Evolutionary conservation across 1,140 invertebrate genomes (phyloP), one percentile per base, ranked within the genome.

Genomic region (Antheraea mylitta): DNA sequence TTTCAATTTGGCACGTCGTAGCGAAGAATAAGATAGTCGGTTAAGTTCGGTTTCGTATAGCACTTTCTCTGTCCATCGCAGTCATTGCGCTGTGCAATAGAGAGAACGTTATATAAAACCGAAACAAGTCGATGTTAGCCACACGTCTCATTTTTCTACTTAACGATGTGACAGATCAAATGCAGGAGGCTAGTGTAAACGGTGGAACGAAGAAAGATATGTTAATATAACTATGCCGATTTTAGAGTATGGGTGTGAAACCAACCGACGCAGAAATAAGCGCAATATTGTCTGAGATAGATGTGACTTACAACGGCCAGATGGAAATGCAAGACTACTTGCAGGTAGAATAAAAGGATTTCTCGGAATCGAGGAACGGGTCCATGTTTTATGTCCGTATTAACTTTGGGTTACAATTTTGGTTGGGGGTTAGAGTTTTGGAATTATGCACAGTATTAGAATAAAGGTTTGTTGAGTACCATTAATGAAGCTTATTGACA

Each of bases 281-380:
- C 82, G 89, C 88, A 30, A 92, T 96, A 82, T 93, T 96, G 61
- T 94, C 93, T 70, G 94, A 96, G 92, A 94, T 96, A 76, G 94
- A 96, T 88, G 87, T 94, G 68, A 93, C 91, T 66, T 95, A 95
- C 91, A 94, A 96, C 85, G 95, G 95, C 30, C 95, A 95, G 85
- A 85, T 96, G 93, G 95, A 96, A 81, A 90, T 96, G 67, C 93
- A 94, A 80, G 95, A 96, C 84, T 96, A 95, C 85, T 87, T 96
- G 7, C 95, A 96, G 95, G 95, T 96, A 95, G 95, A 80, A 16
- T 16, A 6, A 30, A 13, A n/a, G 16, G 45, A 11, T 61, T 30
- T 22, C 13, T 61, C 60, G 60, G 19, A 61, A 61, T 13, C 16
- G 10, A 53, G 45, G 45, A 30, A 61, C 18, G 30, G 60, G 60